Evolutionary conservation across 2,797 vertebrate species (phyloP).

Genomic region (Anas flavirostris): DNA sequence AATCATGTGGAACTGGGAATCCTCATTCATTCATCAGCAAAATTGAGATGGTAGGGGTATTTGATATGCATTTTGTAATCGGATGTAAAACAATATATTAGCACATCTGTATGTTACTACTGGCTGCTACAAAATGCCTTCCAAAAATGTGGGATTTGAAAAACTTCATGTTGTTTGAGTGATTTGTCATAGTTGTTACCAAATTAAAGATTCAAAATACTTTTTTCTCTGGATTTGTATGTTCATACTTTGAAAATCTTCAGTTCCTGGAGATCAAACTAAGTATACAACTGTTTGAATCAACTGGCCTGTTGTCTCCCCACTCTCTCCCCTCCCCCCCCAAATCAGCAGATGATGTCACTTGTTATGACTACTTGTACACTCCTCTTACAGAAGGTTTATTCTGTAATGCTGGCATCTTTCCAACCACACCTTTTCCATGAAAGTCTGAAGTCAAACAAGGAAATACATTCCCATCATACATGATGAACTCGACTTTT

Average conservation of each 20-base stretch:
- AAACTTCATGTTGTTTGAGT: not conserved
- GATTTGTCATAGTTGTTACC: not conserved
- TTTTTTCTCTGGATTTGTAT: not conserved
- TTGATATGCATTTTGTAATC: not conserved
- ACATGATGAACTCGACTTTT: not conserved
- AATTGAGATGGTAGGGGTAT: not conserved
- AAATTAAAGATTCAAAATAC: not conserved
- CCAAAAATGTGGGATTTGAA: not conserved
- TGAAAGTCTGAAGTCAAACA: not conserved
- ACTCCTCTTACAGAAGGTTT: not conserved
- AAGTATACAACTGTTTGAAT: not conserved
- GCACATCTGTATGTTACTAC: not conserved
- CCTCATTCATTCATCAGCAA: not conserved
- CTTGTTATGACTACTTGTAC: not conserved
- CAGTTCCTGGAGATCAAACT: not conserved
- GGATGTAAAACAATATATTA: not conserved
- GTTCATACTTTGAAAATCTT: not conserved
- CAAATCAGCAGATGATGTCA: not conserved
- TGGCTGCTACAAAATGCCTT: not conserved
- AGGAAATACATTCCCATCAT: not conserved
- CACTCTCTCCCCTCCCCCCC: too few species aligned
- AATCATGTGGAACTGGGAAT: not conserved
- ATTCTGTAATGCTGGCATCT: not conserved
- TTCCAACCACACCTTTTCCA: constrained; percentile 33
- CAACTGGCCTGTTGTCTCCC: not conserved